Evolutionary conservation across 2,888 invertebrate species (phyloP), one percentile per base, ranked within the genome.

Genomic region (Hipparchia semele): DNA sequence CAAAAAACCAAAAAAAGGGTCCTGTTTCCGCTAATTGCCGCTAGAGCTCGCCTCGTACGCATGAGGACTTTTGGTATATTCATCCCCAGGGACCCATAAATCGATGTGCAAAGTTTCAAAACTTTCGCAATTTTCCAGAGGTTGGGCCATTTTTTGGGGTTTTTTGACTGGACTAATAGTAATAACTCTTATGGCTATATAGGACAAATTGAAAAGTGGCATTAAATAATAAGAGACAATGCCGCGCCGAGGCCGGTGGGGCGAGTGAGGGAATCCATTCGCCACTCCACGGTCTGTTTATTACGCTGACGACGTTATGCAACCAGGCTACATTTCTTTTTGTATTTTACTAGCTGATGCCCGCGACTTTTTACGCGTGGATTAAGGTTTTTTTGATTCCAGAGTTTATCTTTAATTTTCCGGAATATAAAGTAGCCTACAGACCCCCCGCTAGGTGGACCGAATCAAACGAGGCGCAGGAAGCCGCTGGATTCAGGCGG

Each of bases 201-300:
- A 5, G 45, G 53, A 72, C 72, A 68, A 76, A 72, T 74, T 74
- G 56, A 76, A 74, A 68, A 76, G 74, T 75, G 72, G 70, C 72
- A 74, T 74, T 76, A 74, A 76, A 76, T 76, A 76, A 76, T 76
- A 71, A 60, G 70, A 58, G 65, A 72, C 74, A 74, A 70, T 74
- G 71, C 56, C 59, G 33, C 68, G 64, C 58, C 56, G 54, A 45
- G 68, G 54, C 68, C 39, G 39, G 39, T 1, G 23, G 23, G 23
- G 3, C 73, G 66, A 75, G 61, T 71, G 72, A 73, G 72, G 65
- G 77, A 73, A 76, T 76, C 76, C 77, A 77, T 76, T 77, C 75
- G 75, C 77, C 67, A 64, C 73, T 73, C 73, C 65, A 72, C 72
- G 68, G 72, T 66, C 77, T 70, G 73, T 62, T 74, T 70, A 71